These are phyloP conservation scores for Ametastegia equiseti DNA, from an alignment of 2,888 invertebrate genomes.

Conservation along the genomic window DNA sequence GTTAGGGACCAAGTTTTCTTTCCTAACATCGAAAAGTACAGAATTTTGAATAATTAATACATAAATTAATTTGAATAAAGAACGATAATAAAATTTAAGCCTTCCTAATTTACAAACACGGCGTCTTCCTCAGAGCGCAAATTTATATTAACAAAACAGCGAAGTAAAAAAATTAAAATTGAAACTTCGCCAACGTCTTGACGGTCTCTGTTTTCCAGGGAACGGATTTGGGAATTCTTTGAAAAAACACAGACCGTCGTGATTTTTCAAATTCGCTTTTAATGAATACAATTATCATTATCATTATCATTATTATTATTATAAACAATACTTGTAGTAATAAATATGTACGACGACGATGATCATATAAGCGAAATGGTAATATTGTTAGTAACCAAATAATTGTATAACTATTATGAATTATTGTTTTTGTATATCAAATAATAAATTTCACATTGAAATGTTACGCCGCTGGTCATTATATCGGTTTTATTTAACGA, in stretches of 20 bases:
- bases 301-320: neutral
- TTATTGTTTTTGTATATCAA: slow-evolving; percentile 19
- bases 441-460: slow-evolving; percentile 38
- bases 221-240: too few relatives aligned
- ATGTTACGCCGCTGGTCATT: neutral
- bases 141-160: too few relatives aligned
- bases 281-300: neutral
- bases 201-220: too few relatives aligned
- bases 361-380: neutral
- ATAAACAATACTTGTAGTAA: neutral
- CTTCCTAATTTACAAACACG: too few relatives aligned
- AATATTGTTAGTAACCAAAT: slow-evolving; percentile 2
- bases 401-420: neutral
- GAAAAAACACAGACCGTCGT: too few relatives aligned
- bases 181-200: too few relatives aligned
- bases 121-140: too few relatives aligned
- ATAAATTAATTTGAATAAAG: too few relatives aligned
- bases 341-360: too few relatives aligned
- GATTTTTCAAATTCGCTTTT: neutral
- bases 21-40: too few relatives aligned
- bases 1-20: neutral
- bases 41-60: neutral
- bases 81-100: too few relatives aligned
- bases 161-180: too few relatives aligned
- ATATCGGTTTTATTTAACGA: slow-evolving; percentile 9